Percentiles rank a stretch among this genome's conserved stretches.
These are phyloP conservation scores for Hephaestus fuliginosus DNA, from an alignment of 2,797 vertebrate genomes.

Conservation along the genomic window DNA sequence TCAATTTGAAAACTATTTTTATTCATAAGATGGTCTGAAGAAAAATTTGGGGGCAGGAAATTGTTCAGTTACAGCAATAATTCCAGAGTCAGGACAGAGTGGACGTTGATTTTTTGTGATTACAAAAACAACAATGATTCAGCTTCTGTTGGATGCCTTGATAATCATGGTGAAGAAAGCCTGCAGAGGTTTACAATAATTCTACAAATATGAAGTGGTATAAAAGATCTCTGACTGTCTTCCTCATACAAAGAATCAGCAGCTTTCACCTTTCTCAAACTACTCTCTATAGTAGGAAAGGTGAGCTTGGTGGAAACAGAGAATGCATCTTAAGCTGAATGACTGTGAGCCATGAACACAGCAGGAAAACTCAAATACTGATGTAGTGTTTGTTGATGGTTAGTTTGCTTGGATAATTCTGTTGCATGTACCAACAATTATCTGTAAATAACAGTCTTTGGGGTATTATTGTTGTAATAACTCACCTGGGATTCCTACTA, in stretches of 20 bases:
- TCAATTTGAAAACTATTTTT: slow-evolving; percentile 5
- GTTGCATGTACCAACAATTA: neutral
- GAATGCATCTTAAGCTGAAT: too few relatives aligned
- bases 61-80: neutral
- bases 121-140: slow-evolving; percentile 9
- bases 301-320: too few relatives aligned
- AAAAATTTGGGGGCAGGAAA: neutral
- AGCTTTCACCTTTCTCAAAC: too few relatives aligned
- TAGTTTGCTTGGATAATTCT: neutral
- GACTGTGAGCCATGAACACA: too few relatives aligned
- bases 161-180: neutral
- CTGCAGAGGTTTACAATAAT: neutral
- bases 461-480: neutral
- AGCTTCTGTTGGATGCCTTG: neutral
- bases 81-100: neutral
- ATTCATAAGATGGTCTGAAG: neutral
- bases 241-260: neutral
- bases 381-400: neutral
- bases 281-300: too few relatives aligned
- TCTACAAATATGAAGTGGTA: neutral
- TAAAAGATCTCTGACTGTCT: neutral
- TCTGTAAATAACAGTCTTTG: neutral
- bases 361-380: neutral
- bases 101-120: slow-evolving; percentile 15
- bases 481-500: neutral